Conservation (phyloP, 2,113 vertebrate species). For the Rhea pennata region DNA sequence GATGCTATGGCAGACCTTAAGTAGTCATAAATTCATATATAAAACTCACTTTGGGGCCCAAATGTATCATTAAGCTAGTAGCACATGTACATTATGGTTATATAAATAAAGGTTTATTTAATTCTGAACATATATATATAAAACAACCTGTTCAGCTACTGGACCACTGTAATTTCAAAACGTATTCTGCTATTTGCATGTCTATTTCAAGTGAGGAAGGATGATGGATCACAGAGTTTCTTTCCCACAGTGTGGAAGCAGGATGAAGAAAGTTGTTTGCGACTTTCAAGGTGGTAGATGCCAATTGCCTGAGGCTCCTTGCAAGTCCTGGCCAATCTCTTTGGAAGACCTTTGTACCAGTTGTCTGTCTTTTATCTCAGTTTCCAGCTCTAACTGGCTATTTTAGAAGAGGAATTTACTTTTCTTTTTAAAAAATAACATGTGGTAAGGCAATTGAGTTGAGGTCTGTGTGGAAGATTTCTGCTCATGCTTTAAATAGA, state of each 20-base stretch:
- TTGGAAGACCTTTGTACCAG: background rate
- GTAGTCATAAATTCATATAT: background rate
- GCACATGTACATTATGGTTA: background rate
- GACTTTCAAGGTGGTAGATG: background rate
- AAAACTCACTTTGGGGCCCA: background rate
- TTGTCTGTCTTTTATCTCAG: background rate
- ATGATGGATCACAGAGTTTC: accelerated
- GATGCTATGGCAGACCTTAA: background rate
- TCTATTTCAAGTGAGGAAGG: background rate
- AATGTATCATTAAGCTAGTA: background rate
- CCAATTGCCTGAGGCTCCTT: background rate
- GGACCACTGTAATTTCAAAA: background rate
- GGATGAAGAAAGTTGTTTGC: background rate
- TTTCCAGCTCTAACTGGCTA: background rate
- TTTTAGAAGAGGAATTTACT: background rate
- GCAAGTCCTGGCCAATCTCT: background rate
- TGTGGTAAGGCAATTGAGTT: background rate
- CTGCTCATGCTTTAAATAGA: background rate
- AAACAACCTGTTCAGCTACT: background rate
- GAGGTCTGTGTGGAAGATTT: background rate
- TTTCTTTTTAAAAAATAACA: background rate
- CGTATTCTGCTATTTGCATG: too few species aligned
- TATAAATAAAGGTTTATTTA: background rate
- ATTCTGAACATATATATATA: background rate
- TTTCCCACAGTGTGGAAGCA: background rate